Percentiles rank a stretch among this genome's conserved stretches.
phyloP scores from a whole-genome alignment of 2,113 vertebrate species.

The Trinectes maculatus region DNA sequence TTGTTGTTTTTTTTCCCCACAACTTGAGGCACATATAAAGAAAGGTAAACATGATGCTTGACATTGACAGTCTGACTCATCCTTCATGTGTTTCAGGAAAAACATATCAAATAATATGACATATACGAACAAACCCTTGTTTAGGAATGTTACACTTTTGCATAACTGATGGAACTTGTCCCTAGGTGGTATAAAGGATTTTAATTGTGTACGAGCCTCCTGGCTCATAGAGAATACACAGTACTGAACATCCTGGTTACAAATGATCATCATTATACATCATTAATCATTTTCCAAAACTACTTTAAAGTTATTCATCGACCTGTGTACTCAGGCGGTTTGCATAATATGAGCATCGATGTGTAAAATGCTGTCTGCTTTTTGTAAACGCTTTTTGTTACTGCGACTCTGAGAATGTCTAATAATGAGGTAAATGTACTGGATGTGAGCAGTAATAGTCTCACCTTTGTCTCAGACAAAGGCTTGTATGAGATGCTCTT shows the following conservation, averaged over 20 bases:
- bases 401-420: no score
- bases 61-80: constrained; percentile 10
- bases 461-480: no score
- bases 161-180: neutral
- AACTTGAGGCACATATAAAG: constrained; percentile 11
- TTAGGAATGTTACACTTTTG: neutral
- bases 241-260: constrained; percentile 46
- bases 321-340: neutral
- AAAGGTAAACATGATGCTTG: constrained; percentile 1
- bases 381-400: neutral
- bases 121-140: constrained; percentile 1
- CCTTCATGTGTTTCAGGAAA: neutral
- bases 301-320: neutral
- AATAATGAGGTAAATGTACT: no score
- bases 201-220: constrained; percentile 72
- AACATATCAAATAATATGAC: constrained; percentile 11
- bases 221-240: constrained; percentile 54
- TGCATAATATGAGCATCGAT: neutral
- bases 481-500: no score
- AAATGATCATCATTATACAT: constrained; percentile 63
- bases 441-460: no score
- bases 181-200: constrained; percentile 42
- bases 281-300: constrained; percentile 43
- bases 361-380: neutral
- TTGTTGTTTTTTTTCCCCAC: constrained; percentile 36